phyloP scores from a whole-genome alignment of 2,888 invertebrate species.

The Branchellion lobata region DNA sequence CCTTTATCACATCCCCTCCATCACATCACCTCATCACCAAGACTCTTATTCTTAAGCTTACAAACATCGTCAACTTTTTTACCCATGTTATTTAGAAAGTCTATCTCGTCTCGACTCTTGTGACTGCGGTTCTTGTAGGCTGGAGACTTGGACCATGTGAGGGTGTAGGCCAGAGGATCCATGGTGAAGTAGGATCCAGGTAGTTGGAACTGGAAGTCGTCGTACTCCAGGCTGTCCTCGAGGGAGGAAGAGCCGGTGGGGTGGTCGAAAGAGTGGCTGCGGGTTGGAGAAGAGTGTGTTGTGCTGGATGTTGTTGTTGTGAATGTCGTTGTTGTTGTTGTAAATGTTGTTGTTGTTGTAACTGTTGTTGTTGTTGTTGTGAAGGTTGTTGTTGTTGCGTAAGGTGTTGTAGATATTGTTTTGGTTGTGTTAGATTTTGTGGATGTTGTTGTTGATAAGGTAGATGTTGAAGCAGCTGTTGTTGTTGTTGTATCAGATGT shows the following conservation, averaged over 20 bases:
- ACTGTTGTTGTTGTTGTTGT: not conserved
- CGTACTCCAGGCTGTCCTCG: conserved; percentile 51
- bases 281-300: not conserved
- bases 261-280: conserved; percentile 14
- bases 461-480: too few relatives aligned
- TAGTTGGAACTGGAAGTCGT: conserved; percentile 50
- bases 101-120: not conserved
- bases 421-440: not conserved
- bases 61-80: not conserved
- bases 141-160: conserved; percentile 50
- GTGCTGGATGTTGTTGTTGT: conserved; percentile 22
- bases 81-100: not conserved
- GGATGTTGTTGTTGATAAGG: not conserved
- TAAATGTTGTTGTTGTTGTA: not conserved
- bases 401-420: not conserved
- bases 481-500: not conserved
- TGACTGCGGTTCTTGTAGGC: not conserved
- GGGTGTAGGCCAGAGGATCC: conserved; percentile 52
- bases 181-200: conserved; percentile 51
- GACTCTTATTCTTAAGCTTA: not conserved
- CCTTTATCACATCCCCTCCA: too few relatives aligned
- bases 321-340: not conserved
- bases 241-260: not conserved
- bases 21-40: too few relatives aligned
- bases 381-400: not conserved